Base-by-base conservation (phyloP, 35 echinoderm and acorn worm genomes). In the Lytechinus variegatus region DNA sequence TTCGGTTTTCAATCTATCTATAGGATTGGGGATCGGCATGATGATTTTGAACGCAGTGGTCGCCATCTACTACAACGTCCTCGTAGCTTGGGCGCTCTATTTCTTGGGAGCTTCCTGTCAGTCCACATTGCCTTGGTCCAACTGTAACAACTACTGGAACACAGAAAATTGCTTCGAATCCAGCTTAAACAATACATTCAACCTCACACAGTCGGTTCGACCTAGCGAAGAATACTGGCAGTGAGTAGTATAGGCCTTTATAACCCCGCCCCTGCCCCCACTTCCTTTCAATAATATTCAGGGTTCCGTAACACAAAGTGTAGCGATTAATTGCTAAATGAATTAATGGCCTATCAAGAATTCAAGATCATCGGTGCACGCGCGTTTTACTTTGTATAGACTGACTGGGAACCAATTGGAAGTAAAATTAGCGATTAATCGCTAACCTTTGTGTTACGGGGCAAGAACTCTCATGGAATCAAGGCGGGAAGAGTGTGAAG, bases 21-120 rank as follows among this genome's bases (percentile, higher is more conserved):
- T 87, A 99, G 98, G 98, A 95, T 86, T 99, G 92, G 98, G 96
- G 16, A 94, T 96, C 14, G 97, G 96, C 16, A 99, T 99, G 98
- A 56, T 99, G 16, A 92, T 99, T 0, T 87, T 99, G 8, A 89
- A 89, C 9, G 54, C 71, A 5, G 71, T 95, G 9, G 96, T 96
- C 12, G 91, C 94, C 10, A 95, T 97, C 6, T 99, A 97, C 95
- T 99, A 99, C 96, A 97, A 97, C 93, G 96, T 99, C 61, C 96
- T 99, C 94, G 95, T 99, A 9, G 94, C 96, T 0, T 99, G 94
- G 89, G 96, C 98, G 9, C 91, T 99, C 8, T 99, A 95, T 28
- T 99, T 97, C 61, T 89, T 99, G 54, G 86, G 96, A 27, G 96
- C 95, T 9, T 99, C 98, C 1, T 97, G 92, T 54, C 52, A 55